phyloP scores from a whole-genome alignment of 2,113 vertebrate genomes.

The Pyxicephalus adspersus region DNA sequence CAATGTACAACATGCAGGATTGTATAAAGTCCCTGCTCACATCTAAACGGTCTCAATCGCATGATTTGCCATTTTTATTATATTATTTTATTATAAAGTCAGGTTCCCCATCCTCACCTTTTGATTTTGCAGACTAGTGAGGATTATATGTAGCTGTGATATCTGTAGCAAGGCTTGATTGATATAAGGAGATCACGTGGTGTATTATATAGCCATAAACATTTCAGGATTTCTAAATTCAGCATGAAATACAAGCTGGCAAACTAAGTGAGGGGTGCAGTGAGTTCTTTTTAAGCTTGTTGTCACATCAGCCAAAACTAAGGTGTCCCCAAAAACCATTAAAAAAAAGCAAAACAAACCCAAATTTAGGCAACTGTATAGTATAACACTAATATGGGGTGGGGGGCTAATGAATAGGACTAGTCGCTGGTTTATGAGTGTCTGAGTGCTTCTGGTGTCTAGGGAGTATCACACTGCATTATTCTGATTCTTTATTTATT shows the following conservation, averaged over 20 bases:
- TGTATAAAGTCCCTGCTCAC: background rate
- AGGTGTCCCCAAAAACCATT: too few species aligned
- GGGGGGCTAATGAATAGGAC: too few species aligned
- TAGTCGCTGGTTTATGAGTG: background rate
- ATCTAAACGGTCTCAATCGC: background rate
- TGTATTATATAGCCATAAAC: background rate
- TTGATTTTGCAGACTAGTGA: background rate
- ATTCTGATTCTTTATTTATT: too few species aligned
- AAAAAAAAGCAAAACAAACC: too few species aligned
- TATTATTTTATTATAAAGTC: background rate
- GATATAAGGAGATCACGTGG: constrained; percentile 21
- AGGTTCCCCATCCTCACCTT: background rate
- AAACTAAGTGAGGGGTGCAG: background rate
- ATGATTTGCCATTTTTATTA: background rate
- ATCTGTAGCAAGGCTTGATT: background rate
- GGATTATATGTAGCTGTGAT: constrained; percentile 11
- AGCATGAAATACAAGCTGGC: constrained; percentile 6
- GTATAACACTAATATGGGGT: too few species aligned
- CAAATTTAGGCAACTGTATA: too few species aligned
- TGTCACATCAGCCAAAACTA: background rate
- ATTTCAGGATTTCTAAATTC: background rate
- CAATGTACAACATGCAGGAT: background rate
- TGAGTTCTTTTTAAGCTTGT: background rate
- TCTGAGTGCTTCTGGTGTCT: background rate
- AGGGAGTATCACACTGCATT: too few species aligned